Evolutionary conservation across 2,797 vertebrate species (phyloP).

Genomic region (Anguilla obscura): DNA sequence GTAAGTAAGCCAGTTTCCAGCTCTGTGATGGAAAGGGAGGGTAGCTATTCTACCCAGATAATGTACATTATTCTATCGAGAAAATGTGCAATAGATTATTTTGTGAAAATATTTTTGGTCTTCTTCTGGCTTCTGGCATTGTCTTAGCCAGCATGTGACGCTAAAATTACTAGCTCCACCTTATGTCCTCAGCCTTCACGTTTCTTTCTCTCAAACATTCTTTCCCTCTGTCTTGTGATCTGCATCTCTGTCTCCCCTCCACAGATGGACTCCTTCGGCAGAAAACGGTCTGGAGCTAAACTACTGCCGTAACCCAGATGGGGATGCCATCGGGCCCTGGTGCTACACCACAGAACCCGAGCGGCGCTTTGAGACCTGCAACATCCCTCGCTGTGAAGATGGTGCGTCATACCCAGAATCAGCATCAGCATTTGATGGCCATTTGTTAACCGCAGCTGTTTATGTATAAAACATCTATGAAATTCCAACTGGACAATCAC

Average conservation of each 20-base stretch:
- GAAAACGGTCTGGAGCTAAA: slow-evolving; percentile 89
- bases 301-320: slow-evolving; percentile 92
- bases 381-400: slow-evolving; percentile 87
- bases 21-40: not conserved
- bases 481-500: not conserved
- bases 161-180: not conserved
- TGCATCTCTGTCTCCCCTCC: not conserved
- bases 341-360: slow-evolving; percentile 86
- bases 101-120: not conserved
- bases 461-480: not conserved
- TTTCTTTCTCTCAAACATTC: not conserved
- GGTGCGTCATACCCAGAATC: slow-evolving; percentile 63
- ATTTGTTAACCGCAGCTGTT: not conserved
- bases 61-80: not conserved
- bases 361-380: slow-evolving; percentile 84
- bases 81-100: too few species aligned
- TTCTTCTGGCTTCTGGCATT: not conserved
- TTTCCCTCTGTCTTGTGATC: not conserved
- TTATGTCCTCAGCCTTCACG: not conserved
- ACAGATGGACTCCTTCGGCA: slow-evolving; percentile 80
- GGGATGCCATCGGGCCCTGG: slow-evolving; percentile 85
- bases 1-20: not conserved
- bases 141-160: not conserved
- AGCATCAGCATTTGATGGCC: not conserved
- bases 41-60: not conserved